These are phyloP conservation scores for Limnephilus lunatus DNA, from an alignment of 2,888 invertebrate species.

Conservation along the genomic window DNA sequence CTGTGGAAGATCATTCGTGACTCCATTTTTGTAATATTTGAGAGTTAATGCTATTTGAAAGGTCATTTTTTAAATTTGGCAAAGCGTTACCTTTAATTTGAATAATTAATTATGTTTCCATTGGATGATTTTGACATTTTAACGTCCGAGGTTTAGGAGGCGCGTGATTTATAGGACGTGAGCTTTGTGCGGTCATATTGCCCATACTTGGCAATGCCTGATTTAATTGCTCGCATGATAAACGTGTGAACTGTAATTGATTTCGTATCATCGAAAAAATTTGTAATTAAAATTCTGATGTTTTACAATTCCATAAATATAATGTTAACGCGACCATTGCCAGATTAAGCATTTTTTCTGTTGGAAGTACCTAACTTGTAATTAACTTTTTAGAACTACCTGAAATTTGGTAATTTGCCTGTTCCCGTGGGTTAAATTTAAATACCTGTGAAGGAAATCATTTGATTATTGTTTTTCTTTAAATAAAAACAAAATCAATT, in stretches of 20 bases:
- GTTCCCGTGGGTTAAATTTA: too few relatives aligned
- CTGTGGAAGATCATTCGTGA: not conserved
- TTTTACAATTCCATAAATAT: too few relatives aligned
- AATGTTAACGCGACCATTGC: too few relatives aligned
- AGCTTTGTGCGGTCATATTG: not conserved
- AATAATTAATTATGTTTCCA: slow-evolving; percentile 28
- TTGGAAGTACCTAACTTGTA: too few relatives aligned
- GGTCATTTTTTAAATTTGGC: not conserved
- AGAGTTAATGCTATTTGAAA: slow-evolving; percentile 10
- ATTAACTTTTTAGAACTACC: too few relatives aligned
- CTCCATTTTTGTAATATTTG: not conserved
- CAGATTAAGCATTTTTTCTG: too few relatives aligned
- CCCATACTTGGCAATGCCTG: slow-evolving; percentile 11
- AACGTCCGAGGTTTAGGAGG: not conserved
- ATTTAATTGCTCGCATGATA: slow-evolving; percentile 15
- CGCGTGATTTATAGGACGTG: not conserved
- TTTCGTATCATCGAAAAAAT: not conserved
- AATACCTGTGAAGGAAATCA: too few relatives aligned
- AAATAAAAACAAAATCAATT: too few relatives aligned
- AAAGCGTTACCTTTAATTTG: slow-evolving; percentile 25
- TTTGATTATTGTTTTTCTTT: too few relatives aligned
- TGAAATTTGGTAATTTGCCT: too few relatives aligned
- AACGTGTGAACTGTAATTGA: not conserved
- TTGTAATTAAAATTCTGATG: not conserved
- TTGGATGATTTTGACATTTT: slow-evolving; percentile 19